Percentiles rank a stretch among this genome's conserved stretches.
Evolutionary conservation across 2,797 vertebrate species (phyloP).

Genomic region (Hypotaenidia philippensis): DNA sequence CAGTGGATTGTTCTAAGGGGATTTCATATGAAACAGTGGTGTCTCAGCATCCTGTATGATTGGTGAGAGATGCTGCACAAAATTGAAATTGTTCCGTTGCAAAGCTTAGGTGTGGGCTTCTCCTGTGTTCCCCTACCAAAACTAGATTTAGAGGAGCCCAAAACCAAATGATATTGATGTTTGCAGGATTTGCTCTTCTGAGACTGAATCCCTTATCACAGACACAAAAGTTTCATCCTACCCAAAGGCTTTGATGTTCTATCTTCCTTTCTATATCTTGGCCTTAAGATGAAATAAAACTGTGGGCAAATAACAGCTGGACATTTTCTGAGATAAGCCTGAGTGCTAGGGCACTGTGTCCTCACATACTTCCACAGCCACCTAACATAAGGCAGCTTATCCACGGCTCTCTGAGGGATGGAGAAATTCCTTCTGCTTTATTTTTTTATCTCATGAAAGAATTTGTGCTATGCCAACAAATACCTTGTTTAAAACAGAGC

Average conservation of each 20-base stretch:
- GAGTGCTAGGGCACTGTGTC: neutral
- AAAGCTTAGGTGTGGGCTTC: neutral
- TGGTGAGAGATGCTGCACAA: neutral
- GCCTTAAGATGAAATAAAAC: slow-evolving; percentile 3
- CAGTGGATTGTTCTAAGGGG: neutral
- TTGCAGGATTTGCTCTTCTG: neutral
- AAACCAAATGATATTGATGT: neutral
- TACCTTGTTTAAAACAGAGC: neutral
- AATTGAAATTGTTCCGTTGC: neutral
- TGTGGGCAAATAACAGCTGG: neutral
- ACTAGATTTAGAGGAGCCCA: neutral
- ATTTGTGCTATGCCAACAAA: neutral
- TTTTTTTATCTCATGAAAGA: neutral
- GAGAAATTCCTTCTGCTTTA: neutral
- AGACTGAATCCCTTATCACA: neutral
- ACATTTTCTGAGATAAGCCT: neutral
- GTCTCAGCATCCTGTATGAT: neutral
- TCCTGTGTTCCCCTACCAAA: fast-evolving
- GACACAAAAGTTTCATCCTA: neutral
- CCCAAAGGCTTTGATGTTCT: neutral
- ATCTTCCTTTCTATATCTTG: neutral
- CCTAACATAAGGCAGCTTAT: neutral
- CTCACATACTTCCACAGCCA: neutral
- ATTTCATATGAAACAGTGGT: neutral
- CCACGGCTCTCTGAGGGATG: neutral